A percentile compares a stretch with the other conserved stretches of the same genome.
phyloP scores from a whole-genome alignment of 2,888 invertebrate genomes.

The Aplocera efformata region DNA sequence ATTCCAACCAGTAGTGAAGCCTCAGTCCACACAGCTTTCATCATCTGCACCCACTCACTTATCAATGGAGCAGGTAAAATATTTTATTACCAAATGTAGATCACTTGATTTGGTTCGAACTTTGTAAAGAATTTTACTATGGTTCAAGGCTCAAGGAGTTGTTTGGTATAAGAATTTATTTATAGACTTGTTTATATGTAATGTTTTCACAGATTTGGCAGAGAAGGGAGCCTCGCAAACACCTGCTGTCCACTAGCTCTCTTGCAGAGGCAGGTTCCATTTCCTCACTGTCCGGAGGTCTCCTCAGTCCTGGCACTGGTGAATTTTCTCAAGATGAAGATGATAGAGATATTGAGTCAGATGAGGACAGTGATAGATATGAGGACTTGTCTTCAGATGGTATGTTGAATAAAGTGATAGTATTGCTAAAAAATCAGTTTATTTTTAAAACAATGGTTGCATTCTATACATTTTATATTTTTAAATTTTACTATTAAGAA shows the following conservation, averaged over 20 bases:
- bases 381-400: conserved; percentile 92
- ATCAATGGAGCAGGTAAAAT: conserved; percentile 84
- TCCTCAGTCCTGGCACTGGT: conserved; percentile 90
- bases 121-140: no score
- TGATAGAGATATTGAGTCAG: conserved; percentile 85
- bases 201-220: conserved; percentile 85
- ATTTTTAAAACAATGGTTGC: no score
- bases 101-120: neutral
- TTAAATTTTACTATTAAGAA: no score
- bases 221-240: conserved; percentile 91
- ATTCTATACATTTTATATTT: no score
- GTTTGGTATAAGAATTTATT: neutral
- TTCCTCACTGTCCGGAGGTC: conserved; percentile 90
- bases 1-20: conserved; percentile 60
- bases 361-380: conserved; percentile 92
- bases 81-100: no score
- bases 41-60: conserved; percentile 94
- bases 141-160: no score
- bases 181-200: neutral
- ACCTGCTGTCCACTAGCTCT: conserved; percentile 91
- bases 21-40: conserved; percentile 84
- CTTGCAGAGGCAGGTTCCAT: conserved; percentile 91
- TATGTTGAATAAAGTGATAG: conserved; percentile 28
- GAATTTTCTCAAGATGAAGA: conserved; percentile 91
- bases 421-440: conserved; percentile 1